These are phyloP conservation scores for Chondrosia reniformis DNA, from an alignment of 37 sponge, comb jelly and placozoan species.

Conservation along the genomic window DNA sequence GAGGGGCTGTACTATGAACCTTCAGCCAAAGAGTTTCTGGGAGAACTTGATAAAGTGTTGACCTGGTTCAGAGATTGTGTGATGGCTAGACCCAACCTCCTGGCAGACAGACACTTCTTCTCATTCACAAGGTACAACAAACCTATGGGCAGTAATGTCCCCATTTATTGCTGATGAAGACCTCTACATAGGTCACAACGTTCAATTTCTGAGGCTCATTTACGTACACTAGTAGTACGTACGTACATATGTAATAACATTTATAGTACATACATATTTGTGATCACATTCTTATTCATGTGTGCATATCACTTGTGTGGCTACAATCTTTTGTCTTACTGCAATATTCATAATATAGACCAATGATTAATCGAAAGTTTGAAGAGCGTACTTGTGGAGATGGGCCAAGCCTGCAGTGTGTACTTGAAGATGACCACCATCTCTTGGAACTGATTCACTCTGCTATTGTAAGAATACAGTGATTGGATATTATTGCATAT, in stretches of 20 bases:
- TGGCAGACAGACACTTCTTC: constrained; percentile 77
- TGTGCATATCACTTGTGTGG: neutral
- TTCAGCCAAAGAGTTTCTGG: constrained; percentile 45
- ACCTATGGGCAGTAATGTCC: neutral
- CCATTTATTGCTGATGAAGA: neutral
- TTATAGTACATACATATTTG: neutral
- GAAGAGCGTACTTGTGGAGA: constrained; percentile 91
- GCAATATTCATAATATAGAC: constrained; percentile 42
- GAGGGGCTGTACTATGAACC: constrained; percentile 78
- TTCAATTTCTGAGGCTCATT: neutral
- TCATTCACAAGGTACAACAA: constrained; percentile 80
- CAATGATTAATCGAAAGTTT: constrained; percentile 79
- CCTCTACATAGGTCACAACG: constrained; percentile 4
- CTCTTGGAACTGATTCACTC: constrained; percentile 49
- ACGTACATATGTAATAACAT: neutral
- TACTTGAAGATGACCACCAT: constrained; percentile 85
- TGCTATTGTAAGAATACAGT: constrained; percentile 55
- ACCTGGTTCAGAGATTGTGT: constrained; percentile 74
- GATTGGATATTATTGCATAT: no score
- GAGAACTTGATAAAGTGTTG: constrained; percentile 53
- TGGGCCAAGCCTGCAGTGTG: constrained; percentile 75
- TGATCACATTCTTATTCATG: neutral
- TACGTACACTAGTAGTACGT: neutral
- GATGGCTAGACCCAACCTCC: constrained; percentile 74
- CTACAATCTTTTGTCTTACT: neutral